phyloP scores from a whole-genome alignment of 2,888 invertebrate species.

The Lepidocyrtoides sp. region DNA sequence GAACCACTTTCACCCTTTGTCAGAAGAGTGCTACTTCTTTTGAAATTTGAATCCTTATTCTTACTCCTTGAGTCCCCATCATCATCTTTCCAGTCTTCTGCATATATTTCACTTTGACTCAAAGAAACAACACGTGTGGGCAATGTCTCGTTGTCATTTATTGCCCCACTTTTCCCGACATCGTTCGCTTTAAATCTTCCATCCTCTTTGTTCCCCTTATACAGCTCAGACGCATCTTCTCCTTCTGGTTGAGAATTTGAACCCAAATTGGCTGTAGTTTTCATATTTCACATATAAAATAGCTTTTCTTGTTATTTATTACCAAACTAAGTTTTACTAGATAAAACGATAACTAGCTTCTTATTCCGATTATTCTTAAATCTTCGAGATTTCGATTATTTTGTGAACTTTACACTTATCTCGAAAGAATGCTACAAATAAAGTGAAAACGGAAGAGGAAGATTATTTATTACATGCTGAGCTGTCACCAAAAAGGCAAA shows the following conservation, averaged over 20 bases:
- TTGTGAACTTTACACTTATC: background rate
- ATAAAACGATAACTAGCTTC: background rate
- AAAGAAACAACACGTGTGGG: slow-evolving; percentile 68
- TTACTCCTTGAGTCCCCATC: slow-evolving; percentile 38
- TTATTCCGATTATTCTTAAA: too few species aligned
- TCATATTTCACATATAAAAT: slow-evolving; percentile 68
- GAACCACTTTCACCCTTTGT: slow-evolving; percentile 76
- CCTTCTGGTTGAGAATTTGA: background rate
- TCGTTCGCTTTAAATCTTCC: slow-evolving; percentile 17
- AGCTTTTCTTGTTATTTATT: slow-evolving; percentile 50
- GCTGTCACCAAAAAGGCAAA: slow-evolving; percentile 66
- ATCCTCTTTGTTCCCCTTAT: background rate
- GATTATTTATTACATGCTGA: slow-evolving; percentile 52
- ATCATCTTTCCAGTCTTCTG: slow-evolving; percentile 33
- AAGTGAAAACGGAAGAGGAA: background rate
- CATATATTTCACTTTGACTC: slow-evolving; percentile 33
- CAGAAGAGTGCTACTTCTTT: slow-evolving; percentile 59
- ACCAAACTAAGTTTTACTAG: background rate
- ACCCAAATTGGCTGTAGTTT: slow-evolving; percentile 62
- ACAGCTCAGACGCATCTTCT: background rate
- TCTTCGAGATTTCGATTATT: background rate
- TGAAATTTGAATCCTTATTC: slow-evolving; percentile 65
- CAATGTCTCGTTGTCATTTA: slow-evolving; percentile 76
- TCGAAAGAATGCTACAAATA: background rate
- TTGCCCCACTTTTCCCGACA: slow-evolving; percentile 58